A percentile compares a stretch with the other conserved stretches of the same genome.
These are phyloP conservation scores for Silvanus unidentatus DNA, from an alignment of 2,888 invertebrate genomes.

Conservation along the genomic window DNA sequence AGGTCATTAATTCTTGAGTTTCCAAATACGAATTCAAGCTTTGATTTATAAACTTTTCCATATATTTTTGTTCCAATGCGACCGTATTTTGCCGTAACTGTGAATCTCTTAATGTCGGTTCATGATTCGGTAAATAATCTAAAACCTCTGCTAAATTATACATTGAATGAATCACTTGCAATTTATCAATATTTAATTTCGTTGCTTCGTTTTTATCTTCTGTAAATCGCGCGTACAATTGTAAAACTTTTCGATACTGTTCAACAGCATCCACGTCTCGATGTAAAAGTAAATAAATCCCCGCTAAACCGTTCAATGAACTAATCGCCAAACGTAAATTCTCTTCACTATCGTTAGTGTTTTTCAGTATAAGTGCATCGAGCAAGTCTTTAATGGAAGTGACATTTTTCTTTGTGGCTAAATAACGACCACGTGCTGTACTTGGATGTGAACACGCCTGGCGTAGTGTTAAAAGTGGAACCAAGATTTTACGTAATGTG, in stretches of 20 bases:
- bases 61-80: slow-evolving; percentile 54
- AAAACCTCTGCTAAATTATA: slow-evolving; percentile 57
- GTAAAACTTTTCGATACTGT: slow-evolving; percentile 57
- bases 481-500: slow-evolving; percentile 34
- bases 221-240: slow-evolving; percentile 42
- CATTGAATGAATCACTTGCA: slow-evolving; percentile 61
- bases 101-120: slow-evolving; percentile 51
- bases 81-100: slow-evolving; percentile 48
- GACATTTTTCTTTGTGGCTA: slow-evolving; percentile 50
- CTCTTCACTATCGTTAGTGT: slow-evolving; percentile 56
- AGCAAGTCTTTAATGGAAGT: slow-evolving; percentile 61
- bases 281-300: slow-evolving; percentile 53
- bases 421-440: slow-evolving; percentile 52
- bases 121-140: slow-evolving; percentile 37
- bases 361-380: slow-evolving; percentile 58
- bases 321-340: slow-evolving; percentile 57
- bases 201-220: slow-evolving; percentile 42
- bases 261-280: slow-evolving; percentile 53
- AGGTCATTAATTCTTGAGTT: slow-evolving; percentile 21
- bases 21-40: slow-evolving; percentile 1
- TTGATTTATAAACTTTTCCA: slow-evolving; percentile 43
- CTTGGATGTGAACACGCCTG: slow-evolving; percentile 70
- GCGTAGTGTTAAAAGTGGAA: slow-evolving; percentile 59
- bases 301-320: slow-evolving; percentile 64
- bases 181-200: slow-evolving; percentile 54